A percentile compares a stretch with the other conserved stretches of the same genome.
These are phyloP conservation scores for Gadus chalcogrammus DNA, from an alignment of 2,113 vertebrate genomes.

Conservation along the genomic window DNA sequence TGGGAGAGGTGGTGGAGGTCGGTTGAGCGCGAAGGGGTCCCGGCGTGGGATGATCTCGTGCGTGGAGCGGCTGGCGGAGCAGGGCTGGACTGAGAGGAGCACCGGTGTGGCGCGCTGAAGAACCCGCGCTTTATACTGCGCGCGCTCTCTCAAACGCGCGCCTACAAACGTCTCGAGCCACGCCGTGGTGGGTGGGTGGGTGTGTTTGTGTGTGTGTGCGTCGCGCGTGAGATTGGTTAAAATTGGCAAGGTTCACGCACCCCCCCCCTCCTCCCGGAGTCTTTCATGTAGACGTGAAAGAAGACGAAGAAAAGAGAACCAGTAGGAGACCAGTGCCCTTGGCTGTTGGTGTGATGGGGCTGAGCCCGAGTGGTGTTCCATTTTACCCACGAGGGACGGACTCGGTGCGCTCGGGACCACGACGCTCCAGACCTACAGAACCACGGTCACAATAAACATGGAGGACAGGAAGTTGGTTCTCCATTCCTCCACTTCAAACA, in stretches of 20 bases:
- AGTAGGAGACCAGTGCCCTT: too few species aligned
- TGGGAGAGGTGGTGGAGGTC: constrained; percentile 44
- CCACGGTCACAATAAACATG: too few species aligned
- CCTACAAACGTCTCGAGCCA: constrained; percentile 41
- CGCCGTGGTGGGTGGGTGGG: constrained; percentile 16
- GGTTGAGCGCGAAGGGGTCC: constrained; percentile 18
- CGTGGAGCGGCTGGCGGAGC: background rate
- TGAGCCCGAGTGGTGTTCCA: too few species aligned
- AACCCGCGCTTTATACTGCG: constrained; percentile 63
- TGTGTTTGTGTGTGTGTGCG: background rate
- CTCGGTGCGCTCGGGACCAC: too few species aligned
- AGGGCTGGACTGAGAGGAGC: background rate
- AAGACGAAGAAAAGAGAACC: too few species aligned
- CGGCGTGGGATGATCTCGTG: constrained; percentile 34
- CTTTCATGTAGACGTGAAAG: constrained; percentile 18
- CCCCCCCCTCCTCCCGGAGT: constrained; percentile 24
- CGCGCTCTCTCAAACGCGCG: constrained; percentile 48
- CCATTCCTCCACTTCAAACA: too few species aligned
- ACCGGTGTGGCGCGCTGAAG: constrained; percentile 13
- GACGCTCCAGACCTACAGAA: too few species aligned
- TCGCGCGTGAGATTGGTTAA: constrained; percentile 34
- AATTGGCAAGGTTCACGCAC: constrained; percentile 41
- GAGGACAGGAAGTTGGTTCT: too few species aligned
- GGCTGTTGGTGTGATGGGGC: too few species aligned
- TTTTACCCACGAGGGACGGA: too few species aligned